A percentile compares a stretch with the other conserved stretches of the same genome.
Evolutionary conservation across 2,797 vertebrate genomes (phyloP).

Genomic region (Gila robusta): DNA sequence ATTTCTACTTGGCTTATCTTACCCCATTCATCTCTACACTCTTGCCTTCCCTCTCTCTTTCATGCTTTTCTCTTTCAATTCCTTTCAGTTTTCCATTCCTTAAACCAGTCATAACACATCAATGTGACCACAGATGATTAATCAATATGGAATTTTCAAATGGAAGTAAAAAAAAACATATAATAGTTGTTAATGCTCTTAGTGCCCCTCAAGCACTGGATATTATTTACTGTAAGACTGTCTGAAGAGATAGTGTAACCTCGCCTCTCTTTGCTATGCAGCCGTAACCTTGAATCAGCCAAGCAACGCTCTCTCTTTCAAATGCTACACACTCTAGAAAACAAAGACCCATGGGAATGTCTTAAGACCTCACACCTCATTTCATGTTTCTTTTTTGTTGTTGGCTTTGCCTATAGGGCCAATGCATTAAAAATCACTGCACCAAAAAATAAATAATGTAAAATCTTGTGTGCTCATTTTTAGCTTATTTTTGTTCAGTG

Average conservation of each 20-base stretch:
- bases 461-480: neutral
- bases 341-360: slow-evolving; percentile 15
- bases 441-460: neutral
- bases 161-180: slow-evolving; percentile 30
- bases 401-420: neutral
- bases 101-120: slow-evolving; percentile 70
- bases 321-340: slow-evolving; percentile 3
- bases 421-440: slow-evolving; percentile 6
- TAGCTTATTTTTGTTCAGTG: neutral
- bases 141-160: slow-evolving; percentile 56
- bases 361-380: neutral
- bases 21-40: slow-evolving; percentile 14
- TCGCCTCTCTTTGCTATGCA: slow-evolving; percentile 47
- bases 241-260: slow-evolving; percentile 67
- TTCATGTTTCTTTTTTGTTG: slow-evolving; percentile 38
- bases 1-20: slow-evolving; percentile 4
- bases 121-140: slow-evolving; percentile 57
- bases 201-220: slow-evolving; percentile 61
- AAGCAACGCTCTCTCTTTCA: slow-evolving; percentile 31
- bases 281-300: slow-evolving; percentile 55
- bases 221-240: slow-evolving; percentile 56
- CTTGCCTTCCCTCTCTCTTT: slow-evolving; percentile 6
- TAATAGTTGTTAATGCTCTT: slow-evolving; percentile 30
- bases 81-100: slow-evolving; percentile 33
- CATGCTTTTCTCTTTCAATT: neutral